These are phyloP conservation scores for Prionailurus viverrinus DNA, from an alignment of 2,113 vertebrate species.

Conservation along the genomic window DNA sequence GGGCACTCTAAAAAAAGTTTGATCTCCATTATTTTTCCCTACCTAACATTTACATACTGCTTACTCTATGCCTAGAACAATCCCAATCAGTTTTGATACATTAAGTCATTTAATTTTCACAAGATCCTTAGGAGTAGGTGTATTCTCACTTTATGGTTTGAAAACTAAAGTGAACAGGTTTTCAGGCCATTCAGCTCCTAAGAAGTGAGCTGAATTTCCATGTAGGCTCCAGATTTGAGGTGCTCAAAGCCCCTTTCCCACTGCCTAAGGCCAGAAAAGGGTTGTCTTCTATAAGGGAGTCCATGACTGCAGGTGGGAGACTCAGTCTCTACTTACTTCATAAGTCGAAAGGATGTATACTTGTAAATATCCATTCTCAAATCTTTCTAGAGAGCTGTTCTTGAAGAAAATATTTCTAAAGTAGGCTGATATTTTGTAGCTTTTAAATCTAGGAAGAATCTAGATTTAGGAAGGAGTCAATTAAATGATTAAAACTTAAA, in stretches of 20 bases:
- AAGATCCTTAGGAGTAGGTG: background rate
- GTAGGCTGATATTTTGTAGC: background rate
- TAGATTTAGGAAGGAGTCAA: background rate
- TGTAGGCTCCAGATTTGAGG: background rate
- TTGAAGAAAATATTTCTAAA: background rate
- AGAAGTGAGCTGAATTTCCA: background rate
- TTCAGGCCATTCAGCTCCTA: background rate
- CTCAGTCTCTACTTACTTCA: background rate
- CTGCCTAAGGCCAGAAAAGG: background rate
- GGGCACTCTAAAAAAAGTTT: background rate
- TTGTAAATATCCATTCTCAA: background rate
- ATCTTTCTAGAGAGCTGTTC: background rate
- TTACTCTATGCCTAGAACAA: background rate
- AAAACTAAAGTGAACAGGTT: background rate
- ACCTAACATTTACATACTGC: background rate
- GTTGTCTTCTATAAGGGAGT: fast-evolving
- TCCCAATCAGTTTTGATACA: background rate
- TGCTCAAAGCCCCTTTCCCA: background rate
- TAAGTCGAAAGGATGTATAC: background rate
- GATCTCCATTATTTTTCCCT: background rate
- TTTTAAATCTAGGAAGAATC: background rate
- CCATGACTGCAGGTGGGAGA: background rate
- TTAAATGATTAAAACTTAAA: constrained; percentile 5
- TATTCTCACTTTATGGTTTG: background rate
- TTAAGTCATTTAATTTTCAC: background rate